A percentile compares a stretch with the other conserved stretches of the same genome.
phyloP scores from a whole-genome alignment of 2,888 invertebrate species.

The Dorcus hopei region DNA sequence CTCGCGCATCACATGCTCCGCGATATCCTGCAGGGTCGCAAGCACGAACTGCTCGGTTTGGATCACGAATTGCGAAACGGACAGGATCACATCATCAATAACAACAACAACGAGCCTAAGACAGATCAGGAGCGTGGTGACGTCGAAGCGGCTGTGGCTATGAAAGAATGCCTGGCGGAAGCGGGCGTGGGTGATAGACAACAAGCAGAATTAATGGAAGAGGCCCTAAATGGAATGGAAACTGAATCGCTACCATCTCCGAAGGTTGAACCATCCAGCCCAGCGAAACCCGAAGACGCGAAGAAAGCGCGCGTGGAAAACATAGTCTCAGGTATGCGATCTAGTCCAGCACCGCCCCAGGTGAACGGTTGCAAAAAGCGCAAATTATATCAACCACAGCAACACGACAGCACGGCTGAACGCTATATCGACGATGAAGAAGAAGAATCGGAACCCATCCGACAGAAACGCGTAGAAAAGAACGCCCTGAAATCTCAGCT shows the following conservation, averaged over 20 bases:
- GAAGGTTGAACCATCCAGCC: slow-evolving; percentile 57
- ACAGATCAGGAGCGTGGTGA: slow-evolving; percentile 31
- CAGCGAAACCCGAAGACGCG: slow-evolving; percentile 62
- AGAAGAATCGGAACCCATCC: slow-evolving; percentile 71
- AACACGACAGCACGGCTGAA: slow-evolving; percentile 72
- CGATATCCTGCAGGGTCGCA: slow-evolving; percentile 85
- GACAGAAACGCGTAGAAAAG: slow-evolving; percentile 82
- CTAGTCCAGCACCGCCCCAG: slow-evolving; percentile 76
- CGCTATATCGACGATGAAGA: slow-evolving; percentile 73
- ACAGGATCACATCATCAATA: slow-evolving; percentile 49
- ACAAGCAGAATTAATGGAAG: slow-evolving; percentile 56
- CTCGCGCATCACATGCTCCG: slow-evolving; percentile 81
- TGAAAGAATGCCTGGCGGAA: slow-evolving; percentile 64
- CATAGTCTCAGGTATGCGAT: slow-evolving; percentile 90
- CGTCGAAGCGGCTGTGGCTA: slow-evolving; percentile 30
- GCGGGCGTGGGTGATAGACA: slow-evolving; percentile 56
- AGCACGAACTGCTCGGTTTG: slow-evolving; percentile 73
- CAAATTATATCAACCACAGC: slow-evolving; percentile 93
- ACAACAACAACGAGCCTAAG: slow-evolving; percentile 55
- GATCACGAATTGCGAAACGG: slow-evolving; percentile 64
- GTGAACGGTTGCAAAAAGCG: slow-evolving; percentile 94
- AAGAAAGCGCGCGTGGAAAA: slow-evolving; percentile 94
- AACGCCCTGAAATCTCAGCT: slow-evolving; percentile 82
- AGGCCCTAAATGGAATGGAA: slow-evolving; percentile 60
- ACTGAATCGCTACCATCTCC: slow-evolving; percentile 61